Base-by-base conservation (phyloP, 1,140 invertebrate genomes). In the Gonioctena quinquepunctata region DNA sequence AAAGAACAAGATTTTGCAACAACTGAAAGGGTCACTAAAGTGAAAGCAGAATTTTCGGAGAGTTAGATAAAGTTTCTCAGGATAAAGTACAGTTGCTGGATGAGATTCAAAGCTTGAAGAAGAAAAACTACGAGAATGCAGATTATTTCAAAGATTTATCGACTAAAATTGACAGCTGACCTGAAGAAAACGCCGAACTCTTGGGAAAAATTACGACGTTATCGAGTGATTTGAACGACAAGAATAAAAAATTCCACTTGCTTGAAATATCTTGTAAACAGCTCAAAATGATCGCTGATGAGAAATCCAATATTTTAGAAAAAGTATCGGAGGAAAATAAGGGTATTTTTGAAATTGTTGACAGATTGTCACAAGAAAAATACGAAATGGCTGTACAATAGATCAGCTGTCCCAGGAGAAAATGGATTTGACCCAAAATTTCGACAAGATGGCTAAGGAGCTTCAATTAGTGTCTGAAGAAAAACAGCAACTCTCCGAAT, bases 21-120 rank as follows among this genome's bases (percentile, higher is more conserved):
- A 71, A 26, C 23, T 16, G 61, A 67, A 33, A 66, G 16, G 2
- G 21, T 57, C 8, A 27, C 42, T 6, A 21, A 68, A 25, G 16
- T 64, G 13, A 70, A 73, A 65, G 48, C 60, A 4, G 66, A 73
- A 56, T 60, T 73, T 13, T 59, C 57, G 13, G 68, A 56, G 57
- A 73, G 42, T 67, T 70, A 21, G 50, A 68, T 63, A 25, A 52
- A 23, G 16, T 64, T 23, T 49, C 50, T 19, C 60, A 66, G 16
- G 64, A 70, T 27, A 64, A 70, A 4, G 28, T 49, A 27, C 64
- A 70, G 16, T 23, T 70, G 52, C 54, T 11, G 19, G 26, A 63
- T 23, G 16, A 73, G 63, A 54, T 66, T 19, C 25, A 66, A 13
- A 57, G 23, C 8, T 65, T 54, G 21, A 66, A 54, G 50, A 63